Evolutionary conservation across 2,113 vertebrate genomes (phyloP), one percentile per base, ranked within the genome.

Genomic region (Oreochromis spilurus): DNA sequence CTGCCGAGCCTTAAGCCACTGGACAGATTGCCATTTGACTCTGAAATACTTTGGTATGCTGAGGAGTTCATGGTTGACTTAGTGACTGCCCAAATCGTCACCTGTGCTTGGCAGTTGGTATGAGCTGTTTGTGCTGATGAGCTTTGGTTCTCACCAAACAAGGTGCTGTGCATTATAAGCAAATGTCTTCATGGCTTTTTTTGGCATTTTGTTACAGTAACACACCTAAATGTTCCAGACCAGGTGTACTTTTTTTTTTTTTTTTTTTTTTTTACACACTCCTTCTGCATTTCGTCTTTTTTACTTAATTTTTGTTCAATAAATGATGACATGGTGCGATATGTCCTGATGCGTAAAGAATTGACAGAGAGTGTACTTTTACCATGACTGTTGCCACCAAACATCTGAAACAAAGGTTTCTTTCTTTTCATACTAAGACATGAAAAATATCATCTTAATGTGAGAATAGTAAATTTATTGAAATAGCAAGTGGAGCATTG

Each of bases 21-120:
- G 13, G 40, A 45, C 14, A 48, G 16, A 60, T 60, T 34, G 5
- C 21, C 21, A 48, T 72, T 45, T 72, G 38, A 9, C 38, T 43
- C 62, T 43, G 14, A 45, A 72, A 72, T 72, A 45, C 5, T 45
- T 26, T 72, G 38, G 5, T 72, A 45, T 72, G 14, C 5, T 10
- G 67, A 72, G 67, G 13, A 26, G 8, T 45, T 72, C 38, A 45
- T 45, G 38, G 38, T 26, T 16, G 21, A 72, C 40, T 29, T 24
- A 70, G 21, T 24, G 65, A 16, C 65, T 2, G 36, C 38, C 38
- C 65, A 45, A 70, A 45, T 26, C 8, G 4, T 45, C n/a, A 43
- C n/a, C 13, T 0, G 0, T 45, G n/a, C 65, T 43, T 24, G 38
- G 13, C n/a, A n/a, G 38, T 36, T 9, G 0, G 60, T 62, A 62